A percentile compares a stretch with the other conserved stretches of the same genome.
Evolutionary conservation across 1,140 invertebrate genomes (phyloP).

Genomic region (Mamestra configurata): DNA sequence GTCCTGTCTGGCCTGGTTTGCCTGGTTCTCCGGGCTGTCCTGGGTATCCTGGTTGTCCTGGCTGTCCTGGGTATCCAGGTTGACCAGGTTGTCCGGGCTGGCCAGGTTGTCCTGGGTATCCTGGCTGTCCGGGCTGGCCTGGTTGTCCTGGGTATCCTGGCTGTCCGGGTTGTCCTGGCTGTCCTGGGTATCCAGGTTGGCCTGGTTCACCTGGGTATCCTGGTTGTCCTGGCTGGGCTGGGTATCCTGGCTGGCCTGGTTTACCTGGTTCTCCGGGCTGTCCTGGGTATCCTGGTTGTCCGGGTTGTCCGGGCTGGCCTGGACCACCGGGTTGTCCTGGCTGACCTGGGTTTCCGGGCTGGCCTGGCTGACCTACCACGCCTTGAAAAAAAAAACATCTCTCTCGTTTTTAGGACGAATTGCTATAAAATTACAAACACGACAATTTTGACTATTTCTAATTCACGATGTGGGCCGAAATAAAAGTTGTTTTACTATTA

Average conservation of each 20-base stretch:
- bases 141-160: conserved; percentile 32
- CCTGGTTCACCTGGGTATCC: conserved; percentile 58
- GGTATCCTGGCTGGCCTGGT: conserved; percentile 1
- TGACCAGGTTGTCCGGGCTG: conserved; percentile 36
- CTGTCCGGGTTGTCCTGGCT: background rate
- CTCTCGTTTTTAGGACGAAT: too few species aligned
- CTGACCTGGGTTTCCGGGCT: conserved; percentile 43
- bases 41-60: background rate
- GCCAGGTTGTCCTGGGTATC: conserved; percentile 25
- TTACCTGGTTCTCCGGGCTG: background rate
- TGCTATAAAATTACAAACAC: too few species aligned
- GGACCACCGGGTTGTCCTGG: conserved; percentile 50
- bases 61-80: background rate
- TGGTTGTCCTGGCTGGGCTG: conserved; percentile 32
- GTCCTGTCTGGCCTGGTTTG: background rate
- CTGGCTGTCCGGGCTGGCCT: conserved; percentile 50
- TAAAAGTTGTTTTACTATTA: too few species aligned
- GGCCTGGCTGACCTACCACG: conserved; percentile 47
- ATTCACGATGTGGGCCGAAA: too few species aligned
- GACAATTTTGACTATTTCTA: too few species aligned
- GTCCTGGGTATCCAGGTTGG: conserved; percentile 57
- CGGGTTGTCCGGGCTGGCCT: conserved; percentile 40
- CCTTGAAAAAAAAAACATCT: too few species aligned
- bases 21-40: background rate
- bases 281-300: conserved; percentile 39